These are phyloP conservation scores for Valencia hispanica DNA, from an alignment of 2,797 vertebrate species.

Conservation along the genomic window DNA sequence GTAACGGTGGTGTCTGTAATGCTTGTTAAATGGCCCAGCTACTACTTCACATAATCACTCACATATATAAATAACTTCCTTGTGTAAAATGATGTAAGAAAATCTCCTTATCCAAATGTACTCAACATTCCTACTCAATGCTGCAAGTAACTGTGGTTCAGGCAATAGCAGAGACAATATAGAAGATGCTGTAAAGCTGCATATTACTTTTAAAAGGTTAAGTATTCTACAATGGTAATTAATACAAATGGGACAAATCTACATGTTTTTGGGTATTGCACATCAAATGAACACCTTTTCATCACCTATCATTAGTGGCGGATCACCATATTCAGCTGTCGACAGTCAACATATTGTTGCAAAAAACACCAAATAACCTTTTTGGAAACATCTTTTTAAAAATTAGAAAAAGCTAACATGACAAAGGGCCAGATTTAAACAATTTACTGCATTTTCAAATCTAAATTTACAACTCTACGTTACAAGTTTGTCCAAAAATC, in stretches of 20 bases:
- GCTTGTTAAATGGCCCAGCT: constrained; percentile 46
- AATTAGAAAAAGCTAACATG: too few relatives aligned
- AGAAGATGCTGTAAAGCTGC: not conserved
- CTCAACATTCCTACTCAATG: constrained; percentile 18
- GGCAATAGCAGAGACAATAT: not conserved
- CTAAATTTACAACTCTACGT: too few relatives aligned
- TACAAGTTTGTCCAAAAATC: too few relatives aligned
- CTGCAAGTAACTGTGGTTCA: constrained; percentile 11
- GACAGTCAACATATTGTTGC: not conserved
- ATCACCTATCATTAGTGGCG: not conserved
- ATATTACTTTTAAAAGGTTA: not conserved
- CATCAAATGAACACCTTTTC: not conserved
- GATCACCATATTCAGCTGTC: not conserved
- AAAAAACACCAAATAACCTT: not conserved
- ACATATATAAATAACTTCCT: constrained; percentile 58
- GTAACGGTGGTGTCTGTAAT: constrained; percentile 52
- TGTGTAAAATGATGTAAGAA: constrained; percentile 48
- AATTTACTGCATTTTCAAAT: too few relatives aligned
- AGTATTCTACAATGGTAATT: not conserved
- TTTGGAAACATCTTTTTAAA: too few relatives aligned
- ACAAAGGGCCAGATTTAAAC: too few relatives aligned
- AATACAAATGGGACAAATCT: not conserved
- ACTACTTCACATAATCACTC: constrained; percentile 58
- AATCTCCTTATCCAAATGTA: constrained; percentile 44
- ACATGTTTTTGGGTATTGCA: not conserved